Conservation (phyloP, 2,797 vertebrate species). For the Podarcis lilfordi region DNA sequence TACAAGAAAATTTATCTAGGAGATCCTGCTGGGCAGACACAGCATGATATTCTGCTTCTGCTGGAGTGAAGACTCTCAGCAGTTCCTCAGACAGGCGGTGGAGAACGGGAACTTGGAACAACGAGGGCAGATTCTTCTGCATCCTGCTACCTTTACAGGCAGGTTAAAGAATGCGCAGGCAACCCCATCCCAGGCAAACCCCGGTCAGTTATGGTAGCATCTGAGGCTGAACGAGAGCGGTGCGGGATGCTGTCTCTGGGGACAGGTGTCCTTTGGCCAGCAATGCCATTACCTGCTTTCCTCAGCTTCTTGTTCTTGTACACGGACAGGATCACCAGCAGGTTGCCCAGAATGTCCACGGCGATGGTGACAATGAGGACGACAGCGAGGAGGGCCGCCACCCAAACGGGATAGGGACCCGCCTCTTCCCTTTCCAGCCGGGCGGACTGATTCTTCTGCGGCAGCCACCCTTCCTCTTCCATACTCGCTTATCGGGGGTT, state of each 20-base stretch:
- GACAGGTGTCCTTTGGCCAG: not conserved
- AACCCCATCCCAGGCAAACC: not conserved
- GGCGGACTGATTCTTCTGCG: conserved; percentile 54
- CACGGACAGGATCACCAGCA: conserved; percentile 87
- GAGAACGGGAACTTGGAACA: too few species aligned
- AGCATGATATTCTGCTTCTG: not conserved
- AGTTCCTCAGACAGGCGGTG: not conserved
- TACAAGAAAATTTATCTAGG: not conserved
- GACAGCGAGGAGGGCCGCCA: conserved; percentile 76
- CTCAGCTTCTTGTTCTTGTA: conserved; percentile 87
- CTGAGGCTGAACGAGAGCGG: not conserved
- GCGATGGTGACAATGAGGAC: conserved; percentile 86
- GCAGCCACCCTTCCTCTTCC: conserved; percentile 39
- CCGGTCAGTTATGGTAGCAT: not conserved
- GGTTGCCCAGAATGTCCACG: conserved; percentile 85
- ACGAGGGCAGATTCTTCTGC: too few species aligned
- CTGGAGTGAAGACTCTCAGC: not conserved
- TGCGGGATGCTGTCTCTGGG: not conserved
- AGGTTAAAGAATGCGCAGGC: not conserved
- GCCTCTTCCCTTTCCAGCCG: conserved; percentile 60
- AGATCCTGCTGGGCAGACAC: not conserved
- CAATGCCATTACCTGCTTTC: conserved; percentile 81
- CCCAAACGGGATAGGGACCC: conserved; percentile 78
- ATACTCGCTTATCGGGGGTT: conserved; percentile 27
- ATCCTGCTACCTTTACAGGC: not conserved